Evolutionary conservation across 1,140 invertebrate genomes (phyloP).

Genomic region (Globodera rostochiensis): DNA sequence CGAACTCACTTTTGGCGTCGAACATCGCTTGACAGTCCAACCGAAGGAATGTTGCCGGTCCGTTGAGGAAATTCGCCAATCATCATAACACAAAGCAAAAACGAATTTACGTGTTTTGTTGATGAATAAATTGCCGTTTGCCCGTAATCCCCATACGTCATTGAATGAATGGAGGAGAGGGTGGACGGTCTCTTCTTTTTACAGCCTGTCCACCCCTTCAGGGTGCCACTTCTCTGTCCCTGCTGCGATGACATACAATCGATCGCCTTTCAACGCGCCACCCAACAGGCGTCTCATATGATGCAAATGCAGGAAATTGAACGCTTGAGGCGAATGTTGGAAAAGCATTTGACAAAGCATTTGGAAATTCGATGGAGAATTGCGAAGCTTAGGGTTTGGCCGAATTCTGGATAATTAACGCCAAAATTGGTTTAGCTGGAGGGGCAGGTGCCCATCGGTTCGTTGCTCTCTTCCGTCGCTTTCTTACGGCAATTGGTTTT

Average conservation of each 20-base stretch:
- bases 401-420: conserved; percentile 21
- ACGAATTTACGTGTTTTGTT: no score
- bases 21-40: conserved; percentile 52
- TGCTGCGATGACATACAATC: conserved; percentile 59
- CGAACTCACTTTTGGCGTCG: conserved; percentile 55
- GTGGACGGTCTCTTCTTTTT: conserved; percentile 23
- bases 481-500: conserved; percentile 65
- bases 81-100: no score
- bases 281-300: conserved; percentile 55
- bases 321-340: conserved; percentile 47
- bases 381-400: conserved; percentile 38
- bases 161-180: no score
- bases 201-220: conserved; percentile 41
- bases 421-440: conserved; percentile 43
- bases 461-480: conserved; percentile 59
- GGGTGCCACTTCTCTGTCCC: conserved; percentile 61
- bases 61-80: conserved; percentile 8
- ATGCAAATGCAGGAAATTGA: conserved; percentile 65
- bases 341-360: conserved; percentile 57
- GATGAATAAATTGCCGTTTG: no score
- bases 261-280: conserved; percentile 52
- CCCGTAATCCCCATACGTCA: no score
- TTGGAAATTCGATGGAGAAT: conserved; percentile 63
- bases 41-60: conserved; percentile 61
- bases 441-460: conserved; percentile 60